phyloP scores from a whole-genome alignment of 2,888 invertebrate species.

The Imbricaverruca yamaguchii region DNA sequence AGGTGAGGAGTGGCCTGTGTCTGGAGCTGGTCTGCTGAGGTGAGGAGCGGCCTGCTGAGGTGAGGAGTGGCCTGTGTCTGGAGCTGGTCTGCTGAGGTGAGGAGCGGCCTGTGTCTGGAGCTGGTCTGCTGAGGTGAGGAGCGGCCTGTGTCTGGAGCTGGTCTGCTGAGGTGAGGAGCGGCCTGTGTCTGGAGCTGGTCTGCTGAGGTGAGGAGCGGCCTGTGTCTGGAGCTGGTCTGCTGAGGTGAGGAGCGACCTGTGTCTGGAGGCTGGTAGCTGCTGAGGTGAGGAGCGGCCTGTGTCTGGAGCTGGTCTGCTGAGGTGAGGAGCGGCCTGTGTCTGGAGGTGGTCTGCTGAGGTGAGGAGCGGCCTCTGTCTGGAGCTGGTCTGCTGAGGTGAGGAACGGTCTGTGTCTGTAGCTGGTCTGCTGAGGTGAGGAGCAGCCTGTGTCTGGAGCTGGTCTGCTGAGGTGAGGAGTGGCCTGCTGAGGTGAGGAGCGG shows the following conservation, averaged over 20 bases:
- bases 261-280: slow-evolving; percentile 45
- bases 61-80: not conserved
- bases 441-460: slow-evolving; percentile 61
- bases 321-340: not conserved
- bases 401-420: slow-evolving; percentile 63
- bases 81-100: slow-evolving; percentile 37
- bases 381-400: not conserved
- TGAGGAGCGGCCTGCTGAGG: not conserved
- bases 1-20: not conserved
- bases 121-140: not conserved
- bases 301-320: not conserved
- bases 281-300: not conserved
- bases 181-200: not conserved
- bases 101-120: not conserved
- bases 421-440: slow-evolving; percentile 38
- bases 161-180: not conserved
- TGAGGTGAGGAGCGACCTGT: slow-evolving; percentile 52
- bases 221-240: slow-evolving; percentile 54
- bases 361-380: not conserved
- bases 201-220: slow-evolving; percentile 50
- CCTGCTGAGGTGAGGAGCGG: too few relatives aligned
- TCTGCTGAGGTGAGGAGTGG: slow-evolving; percentile 49
- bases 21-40: slow-evolving; percentile 37
- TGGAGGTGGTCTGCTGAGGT: not conserved
- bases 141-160: not conserved